Percentiles rank a stretch among this genome's conserved stretches.
phyloP scores from a whole-genome alignment of 1,140 invertebrate species.

The Saxidomus purpurata region DNA sequence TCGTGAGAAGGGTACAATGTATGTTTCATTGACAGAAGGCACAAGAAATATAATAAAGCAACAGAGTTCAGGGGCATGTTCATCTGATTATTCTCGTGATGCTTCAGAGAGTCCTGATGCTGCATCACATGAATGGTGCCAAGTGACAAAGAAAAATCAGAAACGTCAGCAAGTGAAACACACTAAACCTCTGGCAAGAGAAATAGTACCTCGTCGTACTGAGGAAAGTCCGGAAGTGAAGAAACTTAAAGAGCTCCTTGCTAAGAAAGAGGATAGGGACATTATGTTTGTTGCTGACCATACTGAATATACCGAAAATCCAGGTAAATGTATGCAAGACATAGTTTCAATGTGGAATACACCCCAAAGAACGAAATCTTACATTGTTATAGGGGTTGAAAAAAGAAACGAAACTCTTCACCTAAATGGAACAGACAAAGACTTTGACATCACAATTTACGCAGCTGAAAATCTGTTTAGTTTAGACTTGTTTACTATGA shows the following conservation, averaged over 20 bases:
- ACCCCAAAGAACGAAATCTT: constrained; percentile 34
- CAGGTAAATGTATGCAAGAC: constrained; percentile 4
- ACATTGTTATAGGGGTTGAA: constrained; percentile 52
- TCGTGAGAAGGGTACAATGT: not conserved
- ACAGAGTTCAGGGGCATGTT: not conserved
- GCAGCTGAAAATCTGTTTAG: constrained; percentile 8
- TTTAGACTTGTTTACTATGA: constrained; percentile 7
- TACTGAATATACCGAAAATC: constrained; percentile 1
- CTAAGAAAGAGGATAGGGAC: constrained; percentile 11
- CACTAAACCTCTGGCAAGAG: not conserved
- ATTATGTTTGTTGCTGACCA: constrained; percentile 9
- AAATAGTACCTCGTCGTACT: not conserved
- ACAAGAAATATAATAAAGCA: not conserved
- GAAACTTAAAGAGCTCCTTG: not conserved
- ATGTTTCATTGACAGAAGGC: not conserved
- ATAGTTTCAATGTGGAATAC: constrained; percentile 63
- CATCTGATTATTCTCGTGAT: not conserved
- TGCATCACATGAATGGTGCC: not conserved
- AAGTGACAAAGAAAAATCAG: not conserved
- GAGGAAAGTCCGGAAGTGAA: not conserved
- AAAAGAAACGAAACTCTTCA: not conserved
- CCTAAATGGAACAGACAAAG: not conserved
- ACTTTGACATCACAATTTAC: constrained; percentile 1
- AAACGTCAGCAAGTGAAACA: not conserved
- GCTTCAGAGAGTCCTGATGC: not conserved